Percentiles rank a stretch among this genome's conserved stretches.
phyloP scores from a whole-genome alignment of 2,888 invertebrate genomes.

The Hypomecis atomaria region DNA sequence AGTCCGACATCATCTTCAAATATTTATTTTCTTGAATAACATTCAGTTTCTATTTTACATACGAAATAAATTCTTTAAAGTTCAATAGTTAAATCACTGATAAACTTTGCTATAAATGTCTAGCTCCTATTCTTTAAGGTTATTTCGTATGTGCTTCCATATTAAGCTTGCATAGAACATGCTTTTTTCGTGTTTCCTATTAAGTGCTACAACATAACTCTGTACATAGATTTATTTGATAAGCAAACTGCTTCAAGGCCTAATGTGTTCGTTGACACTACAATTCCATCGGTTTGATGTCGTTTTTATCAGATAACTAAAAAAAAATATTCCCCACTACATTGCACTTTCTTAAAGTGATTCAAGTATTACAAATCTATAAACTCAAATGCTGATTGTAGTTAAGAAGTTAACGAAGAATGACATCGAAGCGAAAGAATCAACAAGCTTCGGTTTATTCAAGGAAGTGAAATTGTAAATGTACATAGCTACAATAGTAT shows the following conservation, averaged over 20 bases:
- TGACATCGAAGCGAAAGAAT: constrained; percentile 14
- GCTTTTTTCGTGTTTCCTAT: constrained; percentile 56
- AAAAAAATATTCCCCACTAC: background rate
- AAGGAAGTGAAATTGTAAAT: constrained; percentile 7
- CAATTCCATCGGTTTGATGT: constrained; percentile 41
- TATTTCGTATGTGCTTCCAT: constrained; percentile 62
- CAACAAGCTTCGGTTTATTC: constrained; percentile 16
- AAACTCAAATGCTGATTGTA: background rate
- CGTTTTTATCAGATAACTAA: constrained; percentile 18
- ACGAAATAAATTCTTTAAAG: constrained; percentile 1
- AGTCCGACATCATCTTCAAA: constrained; percentile 9
- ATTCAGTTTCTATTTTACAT: background rate
- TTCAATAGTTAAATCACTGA: constrained; percentile 16
- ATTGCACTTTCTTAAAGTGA: constrained; percentile 4
- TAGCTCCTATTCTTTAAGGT: constrained; percentile 36
- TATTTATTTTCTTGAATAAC: constrained; percentile 8
- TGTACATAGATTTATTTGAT: constrained; percentile 52
- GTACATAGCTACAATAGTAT: constrained; percentile 16
- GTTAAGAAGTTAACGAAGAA: constrained; percentile 10
- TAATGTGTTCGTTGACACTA: constrained; percentile 48
- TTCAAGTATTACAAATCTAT: background rate
- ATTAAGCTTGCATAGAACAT: constrained; percentile 56
- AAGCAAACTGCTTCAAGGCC: constrained; percentile 55
- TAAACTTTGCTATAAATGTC: constrained; percentile 27
- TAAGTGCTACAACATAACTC: constrained; percentile 48